Percentiles rank a stretch among this genome's conserved stretches.
These are phyloP conservation scores for Protodeltote pygarga DNA, from an alignment of 2,888 invertebrate species.

Conservation along the genomic window DNA sequence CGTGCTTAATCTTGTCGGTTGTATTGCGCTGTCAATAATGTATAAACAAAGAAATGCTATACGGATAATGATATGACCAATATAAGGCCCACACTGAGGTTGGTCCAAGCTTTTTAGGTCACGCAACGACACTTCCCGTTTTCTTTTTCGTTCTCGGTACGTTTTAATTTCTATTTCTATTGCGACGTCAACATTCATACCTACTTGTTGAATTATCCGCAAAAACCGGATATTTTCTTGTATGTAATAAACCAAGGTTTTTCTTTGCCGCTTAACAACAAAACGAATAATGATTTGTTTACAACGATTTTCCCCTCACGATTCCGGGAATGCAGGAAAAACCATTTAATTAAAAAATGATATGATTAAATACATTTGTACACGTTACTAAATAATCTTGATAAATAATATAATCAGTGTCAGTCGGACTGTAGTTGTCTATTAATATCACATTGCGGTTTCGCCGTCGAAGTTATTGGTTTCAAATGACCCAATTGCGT, in stretches of 20 bases:
- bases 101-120: constrained; percentile 31
- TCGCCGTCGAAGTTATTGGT: constrained; percentile 74
- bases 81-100: constrained; percentile 27
- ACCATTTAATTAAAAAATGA: constrained; percentile 25
- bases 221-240: constrained; percentile 45
- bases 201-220: constrained; percentile 50
- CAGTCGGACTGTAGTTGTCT: constrained; percentile 58
- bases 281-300: constrained; percentile 29
- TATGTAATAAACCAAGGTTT: constrained; percentile 49
- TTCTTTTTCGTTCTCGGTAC: constrained; percentile 25
- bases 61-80: constrained; percentile 28
- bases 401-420: constrained; percentile 43
- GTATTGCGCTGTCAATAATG: constrained; percentile 38
- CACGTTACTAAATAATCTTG: constrained; percentile 41
- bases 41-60: constrained; percentile 41
- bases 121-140: constrained; percentile 34
- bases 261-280: constrained; percentile 30
- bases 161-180: constrained; percentile 36
- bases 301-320: constrained; percentile 14
- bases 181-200: constrained; percentile 34
- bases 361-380: constrained; percentile 20
- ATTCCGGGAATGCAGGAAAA: constrained; percentile 11
- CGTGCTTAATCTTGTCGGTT: constrained; percentile 38
- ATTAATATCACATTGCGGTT: constrained; percentile 77
- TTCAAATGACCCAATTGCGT: constrained; percentile 80